Base-by-base conservation (phyloP, 2,113 vertebrate species). In the Neogale vison region DNA sequence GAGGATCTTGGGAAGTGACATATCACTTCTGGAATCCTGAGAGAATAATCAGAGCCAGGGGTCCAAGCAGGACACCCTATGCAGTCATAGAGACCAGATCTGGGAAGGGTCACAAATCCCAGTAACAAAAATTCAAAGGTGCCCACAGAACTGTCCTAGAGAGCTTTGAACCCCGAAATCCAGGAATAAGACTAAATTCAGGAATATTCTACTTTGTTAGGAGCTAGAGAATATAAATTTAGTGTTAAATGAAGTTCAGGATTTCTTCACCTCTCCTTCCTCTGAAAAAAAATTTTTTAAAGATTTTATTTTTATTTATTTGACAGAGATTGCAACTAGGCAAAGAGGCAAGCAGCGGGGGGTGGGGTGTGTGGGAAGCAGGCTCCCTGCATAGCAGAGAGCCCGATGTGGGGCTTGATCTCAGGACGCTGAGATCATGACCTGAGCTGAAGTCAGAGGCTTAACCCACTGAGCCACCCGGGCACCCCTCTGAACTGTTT, bases 51-150 rank as follows among this genome's bases (percentile, higher is more conserved):
- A 11, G 55, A 95, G 52, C 34, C 24, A 69, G 10, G n/a, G 10
- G 1, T 3, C 11, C 9, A 24, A 65, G 2, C 26, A 79, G 52
- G 1, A 14, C 67, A 61, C 26, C 0, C 18, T 0, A 29, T 15
- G 9, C 4, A 17, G 61, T 13, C 8, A 12, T 1, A 26, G 10
- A 55, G 20, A 3, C 5, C 55, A 80, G 20, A 7, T 71, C 3
- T 80, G 47, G 23, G 31, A 82, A 79, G 17, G 29, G 11, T 21
- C 39, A 26, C 12, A 14, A 47, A 2, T 57, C 31, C 17, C 36
- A 47, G 24, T 11, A 47, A 55, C 0, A 63, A 42, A 83, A 71
- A 79, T 77, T 45, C 10, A 34, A 63, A 65, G 34, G 10, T 0
- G 1, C 3, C 7, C 31, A 18, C 21, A 65, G 39, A 29, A 24